Evolutionary conservation across 2,113 vertebrate genomes (phyloP).

Genomic region (Rafetus swinhoei): DNA sequence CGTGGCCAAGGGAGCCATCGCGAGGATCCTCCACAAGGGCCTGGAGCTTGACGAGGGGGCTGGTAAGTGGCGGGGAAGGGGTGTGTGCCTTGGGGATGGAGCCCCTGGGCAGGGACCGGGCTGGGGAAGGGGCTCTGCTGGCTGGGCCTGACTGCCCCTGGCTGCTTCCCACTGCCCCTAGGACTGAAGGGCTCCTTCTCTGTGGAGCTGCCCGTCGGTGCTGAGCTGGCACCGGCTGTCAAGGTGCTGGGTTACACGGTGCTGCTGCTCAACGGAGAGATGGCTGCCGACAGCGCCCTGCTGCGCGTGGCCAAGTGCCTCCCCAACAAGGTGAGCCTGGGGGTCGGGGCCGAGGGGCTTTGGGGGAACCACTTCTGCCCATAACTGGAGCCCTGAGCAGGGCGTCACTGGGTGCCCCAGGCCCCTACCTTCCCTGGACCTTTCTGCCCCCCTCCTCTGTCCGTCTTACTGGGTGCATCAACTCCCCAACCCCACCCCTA

Average conservation of each 20-base stretch:
- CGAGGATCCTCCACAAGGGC: too few species aligned
- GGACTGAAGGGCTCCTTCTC: constrained; percentile 70
- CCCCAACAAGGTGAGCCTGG: constrained; percentile 73
- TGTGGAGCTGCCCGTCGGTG: constrained; percentile 72
- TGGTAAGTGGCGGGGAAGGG: background rate
- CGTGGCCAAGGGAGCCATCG: too few species aligned
- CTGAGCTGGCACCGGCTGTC: constrained; percentile 71
- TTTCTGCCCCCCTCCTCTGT: rapidly evolving
- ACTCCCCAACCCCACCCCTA: background rate
- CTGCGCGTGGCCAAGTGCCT: constrained; percentile 81
- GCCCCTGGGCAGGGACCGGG: background rate
- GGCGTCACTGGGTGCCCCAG: background rate
- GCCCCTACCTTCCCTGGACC: too few species aligned
- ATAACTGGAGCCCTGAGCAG: background rate
- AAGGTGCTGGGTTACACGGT: constrained; percentile 75
- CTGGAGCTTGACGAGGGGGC: background rate
- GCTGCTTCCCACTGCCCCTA: constrained; percentile 24
- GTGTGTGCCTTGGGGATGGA: background rate
- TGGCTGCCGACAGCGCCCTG: constrained; percentile 70
- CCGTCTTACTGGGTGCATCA: background rate
- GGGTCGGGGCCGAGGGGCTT: background rate
- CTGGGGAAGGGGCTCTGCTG: background rate
- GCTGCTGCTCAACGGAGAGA: constrained; percentile 72
- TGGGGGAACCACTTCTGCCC: background rate
- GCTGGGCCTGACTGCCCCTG: background rate